Conservation (phyloP, 1,140 invertebrate genomes). For the Bombus ignitus region DNA sequence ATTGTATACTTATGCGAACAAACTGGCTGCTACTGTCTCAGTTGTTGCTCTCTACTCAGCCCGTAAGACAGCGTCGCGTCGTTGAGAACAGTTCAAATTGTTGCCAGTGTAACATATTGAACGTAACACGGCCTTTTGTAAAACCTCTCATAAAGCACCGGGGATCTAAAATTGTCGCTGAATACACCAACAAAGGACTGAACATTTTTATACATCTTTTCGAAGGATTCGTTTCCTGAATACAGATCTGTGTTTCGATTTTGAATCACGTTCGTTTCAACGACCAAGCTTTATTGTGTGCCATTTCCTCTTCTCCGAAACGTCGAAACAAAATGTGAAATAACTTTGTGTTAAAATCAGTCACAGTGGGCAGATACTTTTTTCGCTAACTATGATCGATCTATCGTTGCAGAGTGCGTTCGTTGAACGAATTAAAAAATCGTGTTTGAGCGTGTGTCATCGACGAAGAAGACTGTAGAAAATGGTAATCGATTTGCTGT, state of each 20-base stretch:
- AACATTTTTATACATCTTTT: too few species aligned
- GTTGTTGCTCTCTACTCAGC: neutral
- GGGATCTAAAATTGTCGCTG: too few species aligned
- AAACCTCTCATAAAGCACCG: neutral
- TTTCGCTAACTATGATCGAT: neutral
- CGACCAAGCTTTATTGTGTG: too few species aligned
- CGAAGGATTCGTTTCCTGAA: too few species aligned
- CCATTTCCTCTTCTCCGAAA: too few species aligned
- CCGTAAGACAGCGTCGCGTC: neutral
- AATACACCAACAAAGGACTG: too few species aligned
- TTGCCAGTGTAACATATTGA: neutral
- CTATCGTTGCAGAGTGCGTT: neutral
- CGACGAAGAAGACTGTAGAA: neutral
- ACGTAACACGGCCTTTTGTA: neutral
- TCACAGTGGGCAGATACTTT: rapidly evolving
- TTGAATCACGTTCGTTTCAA: neutral
- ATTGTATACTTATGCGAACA: slow-evolving; percentile 15
- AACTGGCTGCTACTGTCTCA: neutral
- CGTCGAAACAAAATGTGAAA: neutral
- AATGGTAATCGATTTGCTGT: neutral
- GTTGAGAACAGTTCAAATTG: neutral
- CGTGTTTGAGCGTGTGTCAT: neutral
- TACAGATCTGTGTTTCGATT: neutral
- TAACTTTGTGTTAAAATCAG: neutral
- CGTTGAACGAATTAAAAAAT: neutral